These are phyloP conservation scores for Capreolus pygargus DNA, from an alignment of 2,113 vertebrate species.

Conservation along the genomic window DNA sequence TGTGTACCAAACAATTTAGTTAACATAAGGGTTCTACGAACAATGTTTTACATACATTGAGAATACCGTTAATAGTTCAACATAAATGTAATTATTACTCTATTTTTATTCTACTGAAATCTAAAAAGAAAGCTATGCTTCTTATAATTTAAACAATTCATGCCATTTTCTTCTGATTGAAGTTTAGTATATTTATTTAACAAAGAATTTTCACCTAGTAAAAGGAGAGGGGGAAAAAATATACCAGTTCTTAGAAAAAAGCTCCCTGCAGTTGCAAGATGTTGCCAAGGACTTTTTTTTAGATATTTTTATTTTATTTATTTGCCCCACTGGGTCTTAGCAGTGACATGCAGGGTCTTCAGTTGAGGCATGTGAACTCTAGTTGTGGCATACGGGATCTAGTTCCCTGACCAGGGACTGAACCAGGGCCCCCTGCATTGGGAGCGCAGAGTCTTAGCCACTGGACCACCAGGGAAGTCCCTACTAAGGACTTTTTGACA, in stretches of 20 bases:
- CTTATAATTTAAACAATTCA: neutral
- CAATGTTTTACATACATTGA: neutral
- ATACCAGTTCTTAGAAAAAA: neutral
- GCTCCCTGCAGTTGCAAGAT: neutral
- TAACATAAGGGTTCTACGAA: neutral
- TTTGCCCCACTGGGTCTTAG: neutral
- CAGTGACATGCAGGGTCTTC: neutral
- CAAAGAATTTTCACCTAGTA: neutral
- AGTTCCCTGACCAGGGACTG: neutral
- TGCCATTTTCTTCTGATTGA: neutral
- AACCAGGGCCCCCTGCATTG: neutral
- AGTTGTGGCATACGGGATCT: neutral
- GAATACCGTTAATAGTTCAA: neutral
- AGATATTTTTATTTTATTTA: neutral
- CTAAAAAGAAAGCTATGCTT: conserved; percentile 1
- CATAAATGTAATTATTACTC: neutral
- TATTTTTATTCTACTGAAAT: neutral
- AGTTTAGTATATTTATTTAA: neutral
- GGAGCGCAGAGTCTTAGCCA: neutral
- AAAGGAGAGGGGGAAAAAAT: neutral
- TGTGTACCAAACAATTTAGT: neutral
- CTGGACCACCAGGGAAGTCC: neutral
- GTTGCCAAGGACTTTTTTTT: neutral
- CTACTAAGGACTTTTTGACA: neutral
- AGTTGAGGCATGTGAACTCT: neutral